Evolutionary conservation across 2,113 vertebrate genomes (phyloP), one percentile per base, ranked within the genome.

Genomic region (Maccullochella peelii): DNA sequence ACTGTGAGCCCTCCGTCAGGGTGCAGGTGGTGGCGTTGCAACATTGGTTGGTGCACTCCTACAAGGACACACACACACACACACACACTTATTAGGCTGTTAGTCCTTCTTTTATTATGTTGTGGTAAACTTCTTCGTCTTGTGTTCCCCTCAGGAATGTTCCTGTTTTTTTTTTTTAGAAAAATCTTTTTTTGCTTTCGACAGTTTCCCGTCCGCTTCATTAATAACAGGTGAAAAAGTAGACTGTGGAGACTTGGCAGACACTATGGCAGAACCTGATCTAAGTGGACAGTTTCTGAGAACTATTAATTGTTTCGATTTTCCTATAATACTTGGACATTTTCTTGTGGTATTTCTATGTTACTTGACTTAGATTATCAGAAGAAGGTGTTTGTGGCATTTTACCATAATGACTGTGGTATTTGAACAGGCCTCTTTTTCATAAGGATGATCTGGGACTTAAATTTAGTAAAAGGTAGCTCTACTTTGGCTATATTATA

Each of bases 31-130:
- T 95, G 79, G 95, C 95, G 3, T 96, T 96, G 86, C 95, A 96
- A 81, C 96, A 96, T 0, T 80, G 90, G 83, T 96, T 94, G n/a
- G n/a, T 92, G 68, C 95, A 96, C 61, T 96, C 95, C 96, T 96
- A 14, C 6, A 0, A 65, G 6, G 15, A 76, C 68, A 27, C n/a
- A n/a, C n/a, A n/a, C n/a, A n/a, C n/a, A n/a, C n/a, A n/a, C n/a
- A n/a, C n/a, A 55, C 6, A 81, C 1, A 42, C 4, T 36, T 14
- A 62, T 21, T 5, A 63, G 33, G 33, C 14, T 38, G 38, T 36
- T 18, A 1, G 23, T 57, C 42, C 23, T 10, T 33, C 11, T 11
- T 5, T 61, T 38, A 11, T n/a, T 15, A 2, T 63, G 23, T 20
- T 52, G 75, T 16, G n/a, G 57, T 77, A 12, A 7, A 25, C 61